Conservation (phyloP, 2,113 vertebrate species). For the Triplophysa dalaica region DNA sequence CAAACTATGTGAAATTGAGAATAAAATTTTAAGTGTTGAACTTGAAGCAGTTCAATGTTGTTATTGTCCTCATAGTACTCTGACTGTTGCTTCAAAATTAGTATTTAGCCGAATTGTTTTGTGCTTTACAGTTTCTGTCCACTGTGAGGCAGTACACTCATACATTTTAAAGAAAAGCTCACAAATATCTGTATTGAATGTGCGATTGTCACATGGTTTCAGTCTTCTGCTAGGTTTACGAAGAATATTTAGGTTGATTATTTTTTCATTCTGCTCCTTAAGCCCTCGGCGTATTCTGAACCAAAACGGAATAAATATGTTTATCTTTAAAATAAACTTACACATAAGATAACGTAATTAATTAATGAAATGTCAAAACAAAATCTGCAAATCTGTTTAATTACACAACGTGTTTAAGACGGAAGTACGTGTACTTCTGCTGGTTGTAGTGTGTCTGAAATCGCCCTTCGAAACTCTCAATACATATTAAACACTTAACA, state of each 20-base stretch:
- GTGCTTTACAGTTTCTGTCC: constrained; percentile 8
- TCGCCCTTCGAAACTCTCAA: no score
- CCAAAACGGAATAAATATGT: no score
- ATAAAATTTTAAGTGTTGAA: constrained; percentile 49
- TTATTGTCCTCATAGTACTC: neutral
- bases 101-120: neutral
- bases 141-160: constrained; percentile 26
- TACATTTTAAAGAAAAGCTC: neutral
- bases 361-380: neutral
- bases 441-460: no score
- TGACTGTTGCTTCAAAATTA: neutral
- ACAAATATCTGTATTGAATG: neutral
- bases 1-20: constrained; percentile 52
- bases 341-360: no score
- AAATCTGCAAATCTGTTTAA: neutral
- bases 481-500: no score
- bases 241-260: neutral
- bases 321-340: no score
- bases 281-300: no score
- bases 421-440: no score
- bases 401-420: no score
- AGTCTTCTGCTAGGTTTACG: neutral
- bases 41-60: neutral
- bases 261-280: no score
- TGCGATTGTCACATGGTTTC: neutral